Evolutionary conservation across 2,797 vertebrate genomes (phyloP).

Genomic region (Neosilurus mollespiculum): DNA sequence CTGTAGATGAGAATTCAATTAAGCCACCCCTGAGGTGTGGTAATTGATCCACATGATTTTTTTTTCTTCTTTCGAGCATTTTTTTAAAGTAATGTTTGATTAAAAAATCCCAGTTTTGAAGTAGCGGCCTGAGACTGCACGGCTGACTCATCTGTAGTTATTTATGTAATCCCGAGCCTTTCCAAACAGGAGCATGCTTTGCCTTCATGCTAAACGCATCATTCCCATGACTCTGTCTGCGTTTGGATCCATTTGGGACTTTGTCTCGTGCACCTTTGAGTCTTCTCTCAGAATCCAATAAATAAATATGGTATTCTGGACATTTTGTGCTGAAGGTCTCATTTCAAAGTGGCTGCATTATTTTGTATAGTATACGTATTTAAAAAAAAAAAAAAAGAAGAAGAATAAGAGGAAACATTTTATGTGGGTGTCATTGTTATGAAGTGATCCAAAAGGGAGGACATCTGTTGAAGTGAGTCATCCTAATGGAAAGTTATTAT

Average conservation of each 20-base stretch:
- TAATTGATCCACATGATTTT: constrained; percentile 60
- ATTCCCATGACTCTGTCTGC: constrained; percentile 58
- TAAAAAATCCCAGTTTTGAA: constrained; percentile 71
- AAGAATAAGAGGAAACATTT: constrained; percentile 29
- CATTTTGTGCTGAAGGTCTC: constrained; percentile 11
- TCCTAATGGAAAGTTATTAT: constrained; percentile 43
- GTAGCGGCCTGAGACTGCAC: constrained; percentile 69
- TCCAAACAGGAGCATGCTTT: constrained; percentile 67
- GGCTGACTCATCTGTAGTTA: constrained; percentile 75
- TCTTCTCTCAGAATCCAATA: background rate
- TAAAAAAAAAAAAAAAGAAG: too few species aligned
- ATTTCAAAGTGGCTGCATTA: background rate
- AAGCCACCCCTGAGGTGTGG: constrained; percentile 60
- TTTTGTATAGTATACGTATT: constrained; percentile 9
- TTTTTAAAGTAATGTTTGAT: constrained; percentile 67
- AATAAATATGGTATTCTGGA: background rate
- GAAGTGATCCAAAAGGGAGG: constrained; percentile 43
- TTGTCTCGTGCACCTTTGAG: constrained; percentile 38
- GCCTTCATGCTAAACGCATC: constrained; percentile 69
- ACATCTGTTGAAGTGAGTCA: constrained; percentile 48
- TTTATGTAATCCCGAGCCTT: constrained; percentile 72
- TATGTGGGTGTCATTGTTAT: constrained; percentile 43
- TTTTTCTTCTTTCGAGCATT: constrained; percentile 14
- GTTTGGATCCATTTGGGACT: constrained; percentile 56
- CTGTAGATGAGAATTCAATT: constrained; percentile 63